Evolutionary conservation across 2,888 invertebrate species (phyloP), one percentile per base, ranked within the genome.

Genomic region (Pollenia labialis): DNA sequence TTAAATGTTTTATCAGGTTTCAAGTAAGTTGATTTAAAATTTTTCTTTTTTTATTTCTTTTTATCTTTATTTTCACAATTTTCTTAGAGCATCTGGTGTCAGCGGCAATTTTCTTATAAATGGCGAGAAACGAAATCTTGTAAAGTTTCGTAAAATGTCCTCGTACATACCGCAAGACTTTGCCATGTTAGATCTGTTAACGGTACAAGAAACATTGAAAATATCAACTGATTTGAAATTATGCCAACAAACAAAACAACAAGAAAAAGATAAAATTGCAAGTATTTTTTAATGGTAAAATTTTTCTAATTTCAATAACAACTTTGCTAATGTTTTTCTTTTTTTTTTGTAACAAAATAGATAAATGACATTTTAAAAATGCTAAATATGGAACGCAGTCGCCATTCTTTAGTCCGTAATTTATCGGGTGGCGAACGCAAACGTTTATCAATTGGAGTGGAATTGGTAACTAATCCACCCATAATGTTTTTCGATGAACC

Each of bases 401-500:
- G 95, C 60, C 93, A 95, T 89, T 97, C 97, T 0, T 94, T 96
- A 87, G 96, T 97, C 0, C 94, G 94, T 4, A 94, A 95, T 64
- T 94, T 98, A 68, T 98, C 98, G 3, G 98, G 98, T 1, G 98
- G 98, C 1, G 97, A 98, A 93, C 95, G 95, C 90, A 98, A 98
- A 93, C 95, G 98, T 89, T 94, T 98, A 46, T 96, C 98, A 1
- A 97, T 98, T 84, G 98, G 97, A 18, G 94, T 98, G 85, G 98
- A 98, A 94, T 94, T 98, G 88, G 95, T 98, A 89, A 97, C 96
- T 91, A 98, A 98, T 93, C 98, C 98, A 0, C 97, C 97, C 1
- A 95, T 98, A 66, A 97, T 98, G 96, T 98, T 98, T 93, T 96
- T 98, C 88, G 98, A 98, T 93, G 98, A 98, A 93, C 98, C 98